These are phyloP conservation scores for Phalacrocorax aristotelis DNA, from an alignment of 2,113 vertebrate species.

Conservation along the genomic window DNA sequence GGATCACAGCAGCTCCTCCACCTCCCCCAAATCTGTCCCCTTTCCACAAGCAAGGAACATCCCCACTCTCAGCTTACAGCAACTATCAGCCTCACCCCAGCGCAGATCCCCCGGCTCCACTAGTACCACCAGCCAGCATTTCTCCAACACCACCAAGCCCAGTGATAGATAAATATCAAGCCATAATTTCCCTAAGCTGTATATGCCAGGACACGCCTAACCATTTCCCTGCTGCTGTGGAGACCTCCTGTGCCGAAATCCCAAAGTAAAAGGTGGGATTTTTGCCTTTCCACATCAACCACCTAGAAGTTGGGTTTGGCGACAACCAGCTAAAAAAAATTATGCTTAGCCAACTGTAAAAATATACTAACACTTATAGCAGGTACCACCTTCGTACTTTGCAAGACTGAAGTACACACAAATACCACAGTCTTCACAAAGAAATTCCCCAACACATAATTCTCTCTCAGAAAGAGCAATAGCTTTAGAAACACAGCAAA, in stretches of 20 bases:
- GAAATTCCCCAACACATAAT: neutral
- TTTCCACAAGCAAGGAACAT: neutral
- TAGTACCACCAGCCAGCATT: neutral
- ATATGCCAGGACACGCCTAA: neutral
- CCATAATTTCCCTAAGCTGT: neutral
- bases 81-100: neutral
- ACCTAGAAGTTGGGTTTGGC: neutral
- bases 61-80: neutral
- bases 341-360: neutral
- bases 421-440: neutral
- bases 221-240: neutral
- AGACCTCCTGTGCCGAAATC: neutral
- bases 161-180: neutral
- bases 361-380: neutral
- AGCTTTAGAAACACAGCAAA: neutral
- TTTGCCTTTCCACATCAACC: neutral
- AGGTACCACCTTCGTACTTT: neutral
- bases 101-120: neutral
- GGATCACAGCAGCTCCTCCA: neutral
- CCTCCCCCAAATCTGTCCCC: neutral
- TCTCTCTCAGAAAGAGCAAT: neutral
- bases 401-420: neutral
- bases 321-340: neutral
- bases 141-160: neutral
- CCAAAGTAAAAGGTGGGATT: neutral